Evolutionary conservation across 2,113 vertebrate genomes (phyloP), one percentile per base, ranked within the genome.

Genomic region (Coreoperca whiteheadi): DNA sequence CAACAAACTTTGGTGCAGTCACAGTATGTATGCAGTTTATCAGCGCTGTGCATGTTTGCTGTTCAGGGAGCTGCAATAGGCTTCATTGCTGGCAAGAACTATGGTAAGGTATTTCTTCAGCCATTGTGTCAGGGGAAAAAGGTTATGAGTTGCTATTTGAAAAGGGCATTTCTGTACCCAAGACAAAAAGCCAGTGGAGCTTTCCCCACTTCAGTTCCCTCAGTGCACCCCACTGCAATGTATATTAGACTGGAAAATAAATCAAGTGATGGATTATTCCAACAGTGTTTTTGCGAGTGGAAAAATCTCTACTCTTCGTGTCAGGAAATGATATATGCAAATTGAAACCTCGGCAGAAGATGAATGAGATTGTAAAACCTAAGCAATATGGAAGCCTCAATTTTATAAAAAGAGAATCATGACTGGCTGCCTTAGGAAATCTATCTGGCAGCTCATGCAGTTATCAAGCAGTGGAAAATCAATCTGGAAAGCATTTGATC

Each of bases 181-280:
- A 64, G 54, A 80, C 71, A 72, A 74, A 87, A 72, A 64, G n/a
- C 14, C 11, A 43, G 21, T 16, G 21, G 41, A 65, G 66, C 80
- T 16, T 61, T n/a, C 21, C 50, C 30, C 43, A 23, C 5, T 34
- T 83, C 74, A 57, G 30, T 75, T 77, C 43, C 57, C 28, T 21
- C 18, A 28, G 20, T 46, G 48, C n/a, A 41, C 66, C 16, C 4
- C 57, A 25, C n/a, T 50, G 79, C 25, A 60, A 65, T 63, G 34
- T 87, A 79, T 37, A 70, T 79, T 64, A 72, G 81, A 87, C 79
- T 67, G 67, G 69, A 78, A 79, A 91, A 89, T 88, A 64, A 85
- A 93, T 89, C 83, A 90, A 77, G 80, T 86, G 84, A 92, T 87
- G 66, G 83, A 91, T 91, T 85, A 81, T 89, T 77, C 15, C 59